These are phyloP conservation scores for Formica selysi DNA, from an alignment of 1,140 invertebrate genomes.

Conservation along the genomic window DNA sequence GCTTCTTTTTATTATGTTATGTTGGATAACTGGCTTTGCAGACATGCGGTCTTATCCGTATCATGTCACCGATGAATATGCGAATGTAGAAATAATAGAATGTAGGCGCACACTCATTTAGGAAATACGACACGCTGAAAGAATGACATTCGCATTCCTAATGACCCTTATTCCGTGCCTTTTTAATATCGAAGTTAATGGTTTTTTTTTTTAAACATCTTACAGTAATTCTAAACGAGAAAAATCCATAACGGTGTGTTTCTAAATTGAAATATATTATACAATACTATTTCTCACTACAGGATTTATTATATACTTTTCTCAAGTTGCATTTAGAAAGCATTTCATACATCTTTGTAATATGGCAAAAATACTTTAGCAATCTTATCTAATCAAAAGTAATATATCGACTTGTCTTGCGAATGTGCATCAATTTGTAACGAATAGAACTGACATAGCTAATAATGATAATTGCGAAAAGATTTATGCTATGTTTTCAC, in stretches of 20 bases:
- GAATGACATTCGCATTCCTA: constrained; percentile 32
- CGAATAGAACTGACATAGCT: constrained; percentile 4
- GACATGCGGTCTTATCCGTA: constrained; percentile 17
- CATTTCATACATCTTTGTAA: constrained; percentile 54
- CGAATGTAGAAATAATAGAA: constrained; percentile 27
- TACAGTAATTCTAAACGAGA: neutral
- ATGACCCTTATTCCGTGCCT: constrained; percentile 51
- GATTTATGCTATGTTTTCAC: neutral
- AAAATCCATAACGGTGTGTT: neutral
- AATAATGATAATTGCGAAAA: neutral
- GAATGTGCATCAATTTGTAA: constrained; percentile 16
- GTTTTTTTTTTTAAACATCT: neutral
- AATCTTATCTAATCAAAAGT: constrained; percentile 37
- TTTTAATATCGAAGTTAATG: constrained; percentile 45
- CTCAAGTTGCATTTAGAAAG: constrained; percentile 36
- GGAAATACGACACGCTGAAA: constrained; percentile 11
- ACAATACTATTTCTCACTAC: constrained; percentile 5
- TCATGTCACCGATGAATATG: neutral
- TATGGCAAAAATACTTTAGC: constrained; percentile 10
- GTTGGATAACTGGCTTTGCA: constrained; percentile 1
- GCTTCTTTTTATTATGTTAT: constrained; percentile 27
- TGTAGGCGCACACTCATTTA: neutral
- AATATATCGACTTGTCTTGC: neutral
- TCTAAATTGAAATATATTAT: constrained; percentile 20
- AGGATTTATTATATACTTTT: neutral